Percentiles rank a stretch among this genome's conserved stretches.
Conservation (phyloP, 2,888 invertebrate species). For the Drosophila anomalipes region DNA sequence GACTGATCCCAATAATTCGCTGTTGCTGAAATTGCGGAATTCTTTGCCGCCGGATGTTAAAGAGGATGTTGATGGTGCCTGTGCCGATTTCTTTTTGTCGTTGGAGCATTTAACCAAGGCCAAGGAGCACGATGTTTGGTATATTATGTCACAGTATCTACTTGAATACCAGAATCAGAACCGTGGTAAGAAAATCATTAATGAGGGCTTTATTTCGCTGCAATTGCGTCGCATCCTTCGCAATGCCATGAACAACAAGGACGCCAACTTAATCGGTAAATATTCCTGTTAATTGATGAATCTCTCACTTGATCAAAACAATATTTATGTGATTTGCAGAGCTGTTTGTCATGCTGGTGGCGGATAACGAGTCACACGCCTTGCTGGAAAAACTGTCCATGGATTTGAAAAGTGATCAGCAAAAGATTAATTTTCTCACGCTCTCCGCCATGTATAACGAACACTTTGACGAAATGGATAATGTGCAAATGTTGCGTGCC, state of each 20-base stretch:
- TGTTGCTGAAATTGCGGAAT: conserved; percentile 66
- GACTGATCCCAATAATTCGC: conserved; percentile 60
- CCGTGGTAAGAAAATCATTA: conserved; percentile 67
- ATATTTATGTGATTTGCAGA: conserved; percentile 54
- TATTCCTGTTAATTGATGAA: neutral
- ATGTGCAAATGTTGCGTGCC: conserved; percentile 73
- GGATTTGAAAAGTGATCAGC: conserved; percentile 83
- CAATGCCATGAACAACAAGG: conserved; percentile 80
- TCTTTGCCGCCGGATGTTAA: conserved; percentile 50
- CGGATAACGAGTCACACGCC: conserved; percentile 70
- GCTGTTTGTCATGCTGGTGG: conserved; percentile 81
- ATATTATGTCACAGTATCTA: conserved; percentile 81
- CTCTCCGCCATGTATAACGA: conserved; percentile 84
- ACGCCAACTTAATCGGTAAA: conserved; percentile 83
- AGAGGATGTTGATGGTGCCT: conserved; percentile 65
- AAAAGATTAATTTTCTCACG: conserved; percentile 82
- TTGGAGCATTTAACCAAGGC: conserved; percentile 82
- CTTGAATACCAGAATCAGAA: conserved; percentile 78
- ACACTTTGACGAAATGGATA: conserved; percentile 74
- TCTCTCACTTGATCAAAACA: neutral
- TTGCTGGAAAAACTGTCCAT: conserved; percentile 75
- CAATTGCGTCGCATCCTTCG: conserved; percentile 82
- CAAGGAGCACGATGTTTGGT: conserved; percentile 83
- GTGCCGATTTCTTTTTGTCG: conserved; percentile 79
- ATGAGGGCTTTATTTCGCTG: conserved; percentile 75